Evolutionary conservation across 2,113 vertebrate genomes (phyloP).

Genomic region (Alligator sinensis): DNA sequence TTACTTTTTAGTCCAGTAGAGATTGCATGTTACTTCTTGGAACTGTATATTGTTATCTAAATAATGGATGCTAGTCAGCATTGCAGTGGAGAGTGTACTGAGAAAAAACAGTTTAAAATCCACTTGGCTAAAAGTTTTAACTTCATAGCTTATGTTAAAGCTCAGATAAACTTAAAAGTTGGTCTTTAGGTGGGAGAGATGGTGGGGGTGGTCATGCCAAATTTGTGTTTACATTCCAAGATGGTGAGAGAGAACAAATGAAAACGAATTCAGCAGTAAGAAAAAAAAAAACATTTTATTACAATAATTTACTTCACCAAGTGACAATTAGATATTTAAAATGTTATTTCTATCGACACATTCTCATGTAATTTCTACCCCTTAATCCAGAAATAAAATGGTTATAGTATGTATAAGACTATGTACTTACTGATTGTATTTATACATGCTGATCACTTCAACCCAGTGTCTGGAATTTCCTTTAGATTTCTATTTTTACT

Average conservation of each 20-base stretch:
- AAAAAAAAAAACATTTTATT: not conserved
- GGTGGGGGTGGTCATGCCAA: not conserved
- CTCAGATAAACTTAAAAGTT: constrained; percentile 47
- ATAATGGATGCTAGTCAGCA: constrained; percentile 1
- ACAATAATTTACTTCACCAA: not conserved
- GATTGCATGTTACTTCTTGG: constrained; percentile 27
- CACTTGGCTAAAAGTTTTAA: constrained; percentile 5
- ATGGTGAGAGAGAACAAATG: not conserved
- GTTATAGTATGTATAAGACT: not conserved
- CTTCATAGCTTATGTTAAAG: constrained; percentile 19
- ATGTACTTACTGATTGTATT: not conserved
- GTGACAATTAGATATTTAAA: not conserved
- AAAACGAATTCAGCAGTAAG: not conserved
- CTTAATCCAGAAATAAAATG: not conserved
- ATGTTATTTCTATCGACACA: not conserved
- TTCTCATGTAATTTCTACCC: not conserved
- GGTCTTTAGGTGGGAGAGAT: constrained; percentile 13
- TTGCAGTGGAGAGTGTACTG: constrained; percentile 10
- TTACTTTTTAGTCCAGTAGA: constrained; percentile 36
- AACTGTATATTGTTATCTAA: constrained; percentile 17
- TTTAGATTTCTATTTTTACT: constrained; percentile 24
- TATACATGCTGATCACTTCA: not conserved
- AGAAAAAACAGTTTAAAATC: constrained; percentile 12
- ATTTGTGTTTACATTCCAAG: constrained; percentile 17
- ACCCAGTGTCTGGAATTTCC: not conserved